A percentile compares a stretch with the other conserved stretches of the same genome.
Evolutionary conservation across 1,140 invertebrate genomes (phyloP).

Genomic region (Sitobion miscanthi): DNA sequence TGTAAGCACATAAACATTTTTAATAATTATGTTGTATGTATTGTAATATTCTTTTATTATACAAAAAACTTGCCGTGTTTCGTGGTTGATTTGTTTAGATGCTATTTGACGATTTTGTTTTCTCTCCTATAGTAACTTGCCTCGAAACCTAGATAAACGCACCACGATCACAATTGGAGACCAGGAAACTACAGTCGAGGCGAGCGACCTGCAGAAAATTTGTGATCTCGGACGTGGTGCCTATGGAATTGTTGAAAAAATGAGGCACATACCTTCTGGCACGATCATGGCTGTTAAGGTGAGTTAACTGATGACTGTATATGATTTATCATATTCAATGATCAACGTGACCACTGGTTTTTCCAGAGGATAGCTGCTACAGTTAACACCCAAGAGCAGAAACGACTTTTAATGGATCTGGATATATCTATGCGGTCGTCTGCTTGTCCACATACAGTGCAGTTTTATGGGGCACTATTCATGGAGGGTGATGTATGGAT

Average conservation of each 20-base stretch:
- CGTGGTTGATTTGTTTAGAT: not conserved
- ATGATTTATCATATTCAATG: not conserved
- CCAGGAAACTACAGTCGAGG: conserved; percentile 86
- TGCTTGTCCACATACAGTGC: conserved; percentile 95
- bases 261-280: conserved; percentile 86
- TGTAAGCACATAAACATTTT: conserved; percentile 24
- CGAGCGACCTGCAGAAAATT: conserved; percentile 86
- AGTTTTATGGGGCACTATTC: conserved; percentile 97
- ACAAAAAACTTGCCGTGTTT: not conserved
- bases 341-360: not conserved
- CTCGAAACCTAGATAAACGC: conserved; percentile 82
- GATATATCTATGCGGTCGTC: conserved; percentile 94
- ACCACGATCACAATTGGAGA: conserved; percentile 87
- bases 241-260: conserved; percentile 96
- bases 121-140: conserved; percentile 69
- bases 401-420: conserved; percentile 95
- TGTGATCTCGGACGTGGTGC: conserved; percentile 92
- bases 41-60: not conserved
- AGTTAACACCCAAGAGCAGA: conserved; percentile 90
- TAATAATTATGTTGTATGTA: not conserved
- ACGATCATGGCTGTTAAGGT: conserved; percentile 96
- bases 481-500: conserved; percentile 98
- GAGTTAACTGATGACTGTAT: conserved; percentile 58
- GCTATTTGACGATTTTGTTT: not conserved
- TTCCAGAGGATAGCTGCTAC: conserved; percentile 87